Base-by-base conservation (phyloP, 2,113 vertebrate genomes). In the Haliaeetus leucogaster region DNA sequence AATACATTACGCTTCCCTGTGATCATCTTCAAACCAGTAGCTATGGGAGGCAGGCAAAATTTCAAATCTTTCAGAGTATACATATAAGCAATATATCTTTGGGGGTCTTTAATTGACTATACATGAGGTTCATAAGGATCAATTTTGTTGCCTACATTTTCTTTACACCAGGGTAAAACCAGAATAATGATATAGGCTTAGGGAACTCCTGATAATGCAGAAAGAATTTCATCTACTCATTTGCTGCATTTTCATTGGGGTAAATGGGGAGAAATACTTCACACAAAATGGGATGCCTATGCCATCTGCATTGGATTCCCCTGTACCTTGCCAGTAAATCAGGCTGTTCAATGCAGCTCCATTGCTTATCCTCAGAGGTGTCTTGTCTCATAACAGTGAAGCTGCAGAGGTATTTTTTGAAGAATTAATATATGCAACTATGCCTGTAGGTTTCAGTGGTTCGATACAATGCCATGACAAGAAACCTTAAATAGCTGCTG, bases 361-460 rank as follows among this genome's bases (percentile, higher is more conserved):
- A 6, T 34, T 67, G 43, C 67, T 77, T 90, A 38, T 55, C 59
- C 59, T 93, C 47, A 71, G 61, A 67, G 58, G 21, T 65, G 15
- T 88, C 43, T 43, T 56, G 34, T 55, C 48, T 76, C 27, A 1
- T 58, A 77, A n/a, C 25, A 58, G 10, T 11, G 45, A 83, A 84
- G 29, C 58, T 62, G n/a, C 59, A 55, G 36, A 81, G 59, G 16
- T 52, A 58, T 50, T 86, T 91, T 32, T 70, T 77, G 6, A 58
- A 34, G 42, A 56, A 62, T 86, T 83, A 84, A 53, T 86, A 62
- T 47, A 18, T 89, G n/a, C 72, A 81, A 2, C 66, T 78, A 14
- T 84, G 72, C 59, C 59, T 94, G 50, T 66, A 90, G 89, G 65
- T 96, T 40, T 94, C 76, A 83, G 82, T 80, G 62, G 43, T 80